These are phyloP conservation scores for Ephydatia muelleri DNA, from an alignment of 37 sponge, comb jelly and placozoan genomes.

Conservation along the genomic window DNA sequence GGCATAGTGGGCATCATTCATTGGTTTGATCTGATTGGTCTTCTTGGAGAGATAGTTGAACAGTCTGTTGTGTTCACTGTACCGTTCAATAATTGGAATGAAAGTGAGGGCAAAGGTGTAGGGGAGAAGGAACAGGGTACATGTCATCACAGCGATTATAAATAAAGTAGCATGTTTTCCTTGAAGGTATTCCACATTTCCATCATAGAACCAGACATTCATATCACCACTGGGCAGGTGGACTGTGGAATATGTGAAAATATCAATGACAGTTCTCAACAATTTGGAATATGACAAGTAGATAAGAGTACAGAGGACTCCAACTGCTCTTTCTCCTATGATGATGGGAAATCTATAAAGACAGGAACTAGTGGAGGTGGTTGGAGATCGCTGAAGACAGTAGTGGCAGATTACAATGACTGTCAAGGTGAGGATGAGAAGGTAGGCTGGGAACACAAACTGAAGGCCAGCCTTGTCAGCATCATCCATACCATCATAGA, in stretches of 20 bases:
- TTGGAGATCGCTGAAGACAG: neutral
- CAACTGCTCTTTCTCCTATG: neutral
- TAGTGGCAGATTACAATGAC: constrained; percentile 10
- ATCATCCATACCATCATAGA: constrained; percentile 40
- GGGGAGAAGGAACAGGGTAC: neutral
- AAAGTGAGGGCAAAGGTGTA: constrained; percentile 15
- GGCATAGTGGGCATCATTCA: constrained; percentile 13
- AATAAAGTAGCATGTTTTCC: neutral
- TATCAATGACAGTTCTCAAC: constrained; percentile 3
- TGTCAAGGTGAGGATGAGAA: constrained; percentile 3
- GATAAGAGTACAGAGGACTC: constrained; percentile 10
- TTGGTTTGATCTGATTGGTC: constrained; percentile 1
- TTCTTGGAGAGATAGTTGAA: neutral
- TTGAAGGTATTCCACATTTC: neutral
- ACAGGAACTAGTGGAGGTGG: neutral
- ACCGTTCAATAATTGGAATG: neutral
- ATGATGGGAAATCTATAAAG: too few species aligned
- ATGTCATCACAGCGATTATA: neutral
- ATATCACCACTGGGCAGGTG: neutral
- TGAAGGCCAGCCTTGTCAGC: constrained; percentile 13
- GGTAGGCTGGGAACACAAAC: constrained; percentile 40
- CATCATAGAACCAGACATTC: constrained; percentile 8
- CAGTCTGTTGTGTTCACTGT: too few species aligned
- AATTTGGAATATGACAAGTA: constrained; percentile 19
- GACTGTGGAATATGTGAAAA: neutral